Evolutionary conservation across 1,140 invertebrate species (phyloP).

Genomic region (Trypoxylus dichotomus): DNA sequence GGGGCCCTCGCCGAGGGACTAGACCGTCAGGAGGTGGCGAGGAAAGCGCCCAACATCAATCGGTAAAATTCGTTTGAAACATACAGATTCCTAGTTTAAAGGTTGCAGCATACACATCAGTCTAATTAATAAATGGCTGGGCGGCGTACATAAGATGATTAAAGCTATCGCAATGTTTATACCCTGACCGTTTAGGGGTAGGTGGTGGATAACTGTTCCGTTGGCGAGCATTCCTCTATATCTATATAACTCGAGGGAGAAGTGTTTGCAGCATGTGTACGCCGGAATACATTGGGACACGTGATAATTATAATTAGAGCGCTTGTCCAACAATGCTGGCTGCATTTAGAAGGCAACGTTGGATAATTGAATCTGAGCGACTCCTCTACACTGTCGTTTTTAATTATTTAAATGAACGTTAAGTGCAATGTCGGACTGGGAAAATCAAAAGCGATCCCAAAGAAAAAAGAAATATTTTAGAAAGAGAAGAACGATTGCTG

Average conservation of each 20-base stretch:
- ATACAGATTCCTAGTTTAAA: conserved; percentile 45
- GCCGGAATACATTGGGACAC: conserved; percentile 4
- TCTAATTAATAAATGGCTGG: conserved; percentile 51
- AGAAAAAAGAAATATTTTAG: not conserved
- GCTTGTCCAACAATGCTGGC: conserved; percentile 32
- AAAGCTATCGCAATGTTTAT: conserved; percentile 37
- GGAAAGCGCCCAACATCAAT: conserved; percentile 44
- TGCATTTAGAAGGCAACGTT: conserved; percentile 15
- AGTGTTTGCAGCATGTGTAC: conserved; percentile 28
- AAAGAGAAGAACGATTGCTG: not conserved
- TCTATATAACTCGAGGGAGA: not conserved
- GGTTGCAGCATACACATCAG: conserved; percentile 49
- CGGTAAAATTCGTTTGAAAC: conserved; percentile 49
- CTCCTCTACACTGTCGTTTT: conserved; percentile 23
- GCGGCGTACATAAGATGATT: conserved; percentile 43
- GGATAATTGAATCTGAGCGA: conserved; percentile 28
- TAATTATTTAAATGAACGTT: conserved; percentile 31
- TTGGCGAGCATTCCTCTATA: not conserved
- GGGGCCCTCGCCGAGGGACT: not conserved
- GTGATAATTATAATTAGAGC: conserved; percentile 33
- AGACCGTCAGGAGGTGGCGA: not conserved
- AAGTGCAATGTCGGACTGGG: not conserved
- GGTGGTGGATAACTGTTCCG: not conserved
- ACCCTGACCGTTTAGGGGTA: conserved; percentile 20
- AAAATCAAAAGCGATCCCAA: conserved; percentile 6